Evolutionary conservation across 2,888 invertebrate species (phyloP), one percentile per base, ranked within the genome.

Genomic region (Drosophila paucipuncta): DNA sequence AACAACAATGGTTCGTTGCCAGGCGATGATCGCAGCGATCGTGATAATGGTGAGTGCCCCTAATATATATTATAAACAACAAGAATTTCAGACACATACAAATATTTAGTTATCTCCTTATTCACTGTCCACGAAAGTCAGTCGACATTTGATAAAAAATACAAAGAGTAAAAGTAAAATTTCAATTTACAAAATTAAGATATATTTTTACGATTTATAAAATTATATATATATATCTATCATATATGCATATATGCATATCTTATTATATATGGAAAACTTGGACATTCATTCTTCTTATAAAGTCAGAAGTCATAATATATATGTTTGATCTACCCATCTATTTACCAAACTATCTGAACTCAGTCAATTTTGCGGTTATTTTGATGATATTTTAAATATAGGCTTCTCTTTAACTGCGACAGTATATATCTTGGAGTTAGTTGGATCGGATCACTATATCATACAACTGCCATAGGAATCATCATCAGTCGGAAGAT

Each of bases 31-130:
- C 94, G 95, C 83, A 92, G 92, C 81, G 93, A 92, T 91, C 93
- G 95, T 80, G 95, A 95, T 93, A 95, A 95, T 92, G 95, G 96
- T 96, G 92, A 94, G 94, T 91, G 25, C n/a, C 9, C 41, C 43
- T 18, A 31, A 52, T 28, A 55, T 28, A 57, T 13, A 39, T n/a
- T 4, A 31, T 13, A 41, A n/a, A 16, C 25, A 49, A 25, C 6
- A 37, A 7, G 18, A 16, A 41, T 41, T n/a, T 5, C 10, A 16
- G 7, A 2, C 16, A 37, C 0, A 39, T 18, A 2, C 0, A 39
- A 4, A 9, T 39, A 39, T 39, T 18, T 39, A 18, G 0, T 18
- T 9, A 39, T 39, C 9, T 39, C 9, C 18, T 4, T 39, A 4
- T 18, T 39, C 9, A 39, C 4, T 18, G 18, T 18, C 39, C 18